Evolutionary conservation across 1,140 invertebrate genomes (phyloP), one percentile per base, ranked within the genome.

Genomic region (Nasonia vitripennis): DNA sequence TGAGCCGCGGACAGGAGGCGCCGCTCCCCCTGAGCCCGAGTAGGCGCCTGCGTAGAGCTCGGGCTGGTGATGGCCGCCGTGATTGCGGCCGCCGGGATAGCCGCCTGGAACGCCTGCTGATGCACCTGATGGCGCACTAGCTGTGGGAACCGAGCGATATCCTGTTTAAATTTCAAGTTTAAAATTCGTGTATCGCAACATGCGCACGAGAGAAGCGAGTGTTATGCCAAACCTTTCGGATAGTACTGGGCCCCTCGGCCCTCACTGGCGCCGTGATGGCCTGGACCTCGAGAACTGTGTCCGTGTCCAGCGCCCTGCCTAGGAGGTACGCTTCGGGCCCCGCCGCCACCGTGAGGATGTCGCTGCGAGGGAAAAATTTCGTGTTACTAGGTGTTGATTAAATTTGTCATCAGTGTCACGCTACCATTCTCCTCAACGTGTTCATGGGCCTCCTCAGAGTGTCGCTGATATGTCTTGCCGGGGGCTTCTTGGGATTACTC

Each of bases 401-500:
- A 27, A 27, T 27, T 2, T 27, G 1, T 27, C 27, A 27, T 27
- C 27, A 27, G 27, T 27, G 27, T 27, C 27, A 27, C 1, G 27
- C 27, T 27, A 96, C 95, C 96, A 97, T 98, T 93, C 97, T 94
- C 88, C 97, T 94, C 45, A 98, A 92, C 37, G 97, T 98, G 91
- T 97, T 97, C 95, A 98, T 98, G 20, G 98, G 97, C 87, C 97
- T 95, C 70, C 97, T 94, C 14, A 98, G 93, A 17, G 98, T 98
- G 92, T 98, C 97, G 87, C 96, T 97, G 85, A 98, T 95, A 84
- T 97, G 95, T 87, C 97, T 95, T 7, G 97, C 97, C 0, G 97
- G 97, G 77, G 97, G 96, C 90, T 98, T 97, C 91, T 98, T 98
- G 12, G 98, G 98, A 95, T 99, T 99, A 78, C 97, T 98, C 75